Evolutionary conservation across 1,140 invertebrate genomes (phyloP), one percentile per base, ranked within the genome.

Genomic region (Pygmarrhopalites habei): DNA sequence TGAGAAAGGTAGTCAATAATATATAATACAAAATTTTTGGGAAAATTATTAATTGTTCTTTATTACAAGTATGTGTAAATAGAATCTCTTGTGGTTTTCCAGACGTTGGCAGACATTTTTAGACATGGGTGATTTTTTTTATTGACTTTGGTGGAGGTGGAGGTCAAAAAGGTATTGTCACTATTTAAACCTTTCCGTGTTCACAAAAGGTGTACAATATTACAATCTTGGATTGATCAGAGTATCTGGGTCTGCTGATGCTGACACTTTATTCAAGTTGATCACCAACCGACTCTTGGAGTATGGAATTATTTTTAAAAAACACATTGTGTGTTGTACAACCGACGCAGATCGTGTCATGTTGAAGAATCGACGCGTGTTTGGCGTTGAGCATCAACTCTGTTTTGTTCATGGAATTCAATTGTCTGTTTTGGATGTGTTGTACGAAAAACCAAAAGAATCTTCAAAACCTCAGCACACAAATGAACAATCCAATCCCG

Each of bases 321-420:
- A 12, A 41, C 12, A 56, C 39, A 32, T 62, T 39, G 49, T 62
- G 19, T 14, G 51, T 5, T 25, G 55, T 28, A 41, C 29, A 14
- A 62, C 60, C 21, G 60, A 62, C 39, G 60, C 51, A 5, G 32
- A 29, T 4, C 14, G 29, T 4, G 52, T 62, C n/a, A 62, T 62
- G 60, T 52, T 10, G 44, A 62, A 43, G 39, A 12, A 56, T 17
- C 51, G 60, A n/a, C 7, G 30, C 2, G 3, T 56, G 19, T 43
- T 30, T 12, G 2, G 7, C 21, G 28, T 19, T 12, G 12, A 19
- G 10, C 59, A 61, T 23, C 59, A 61, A 35, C 30, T 61, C 4
- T 61, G 46, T 43, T 53, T 61, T 2, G 59, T 47, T 5, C 59
- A 61, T 26, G 59, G 46, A 2, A 53, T 62, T 19, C 49, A 62